phyloP scores from a whole-genome alignment of 2,113 vertebrate species.

The Cavia aperea region DNA sequence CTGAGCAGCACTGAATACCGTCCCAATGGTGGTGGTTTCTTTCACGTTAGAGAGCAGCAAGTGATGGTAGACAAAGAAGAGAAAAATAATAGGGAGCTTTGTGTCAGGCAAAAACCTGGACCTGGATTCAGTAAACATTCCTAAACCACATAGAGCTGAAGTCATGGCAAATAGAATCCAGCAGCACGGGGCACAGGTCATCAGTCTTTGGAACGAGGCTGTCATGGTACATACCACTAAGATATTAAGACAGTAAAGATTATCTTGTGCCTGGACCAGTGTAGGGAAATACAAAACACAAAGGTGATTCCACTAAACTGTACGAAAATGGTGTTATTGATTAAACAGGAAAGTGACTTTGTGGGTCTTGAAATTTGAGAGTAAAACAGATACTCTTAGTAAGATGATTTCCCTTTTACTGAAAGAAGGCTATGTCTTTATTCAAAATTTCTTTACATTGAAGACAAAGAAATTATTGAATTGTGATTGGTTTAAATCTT shows the following conservation, averaged over 20 bases:
- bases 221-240: not conserved
- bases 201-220: not conserved
- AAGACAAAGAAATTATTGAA: not conserved
- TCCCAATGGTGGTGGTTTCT: not conserved
- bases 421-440: not conserved
- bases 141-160: not conserved
- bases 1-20: not conserved
- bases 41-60: not conserved
- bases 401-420: not conserved
- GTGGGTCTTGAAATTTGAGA: not conserved
- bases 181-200: no score
- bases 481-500: not conserved
- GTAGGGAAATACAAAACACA: not conserved
- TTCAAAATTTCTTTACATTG: not conserved
- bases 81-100: not conserved
- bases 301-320: not conserved
- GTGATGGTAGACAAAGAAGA: not conserved
- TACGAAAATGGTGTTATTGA: not conserved
- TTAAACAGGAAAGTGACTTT: slow-evolving; percentile 2
- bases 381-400: not conserved
- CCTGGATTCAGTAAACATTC: not conserved
- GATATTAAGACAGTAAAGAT: not conserved
- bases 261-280: not conserved
- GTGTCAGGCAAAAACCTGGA: not conserved
- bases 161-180: not conserved